Conservation (phyloP, 2,888 invertebrate species). For the Linnaemya vulpina region DNA sequence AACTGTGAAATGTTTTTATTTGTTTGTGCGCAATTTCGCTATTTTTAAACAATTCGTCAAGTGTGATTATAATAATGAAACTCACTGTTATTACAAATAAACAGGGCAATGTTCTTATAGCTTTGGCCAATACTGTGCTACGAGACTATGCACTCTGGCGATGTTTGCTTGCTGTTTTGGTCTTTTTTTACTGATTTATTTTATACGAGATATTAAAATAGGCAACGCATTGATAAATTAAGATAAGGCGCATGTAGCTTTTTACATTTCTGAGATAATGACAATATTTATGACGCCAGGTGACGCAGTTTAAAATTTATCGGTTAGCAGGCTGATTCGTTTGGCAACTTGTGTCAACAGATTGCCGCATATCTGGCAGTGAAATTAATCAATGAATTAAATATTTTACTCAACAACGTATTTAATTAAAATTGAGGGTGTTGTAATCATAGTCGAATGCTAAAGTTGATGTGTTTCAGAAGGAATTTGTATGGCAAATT, state of each 20-base stretch:
- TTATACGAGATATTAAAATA: too few relatives aligned
- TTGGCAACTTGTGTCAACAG: background rate
- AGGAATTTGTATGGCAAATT: too few relatives aligned
- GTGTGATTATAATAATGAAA: background rate
- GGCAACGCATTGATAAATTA: too few relatives aligned
- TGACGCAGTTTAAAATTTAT: background rate
- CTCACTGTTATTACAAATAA: slow-evolving; percentile 1
- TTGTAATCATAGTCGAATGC: too few relatives aligned
- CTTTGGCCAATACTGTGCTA: slow-evolving; percentile 10
- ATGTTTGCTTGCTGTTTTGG: background rate
- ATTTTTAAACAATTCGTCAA: slow-evolving; percentile 37
- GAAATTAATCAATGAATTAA: background rate
- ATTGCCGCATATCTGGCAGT: slow-evolving; percentile 8
- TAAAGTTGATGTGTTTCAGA: too few relatives aligned
- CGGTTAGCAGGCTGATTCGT: background rate
- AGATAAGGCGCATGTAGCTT: too few relatives aligned
- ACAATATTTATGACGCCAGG: background rate
- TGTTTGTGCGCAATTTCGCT: slow-evolving; percentile 35
- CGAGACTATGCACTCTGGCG: background rate
- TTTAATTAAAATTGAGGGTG: too few relatives aligned
- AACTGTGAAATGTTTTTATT: slow-evolving; percentile 11
- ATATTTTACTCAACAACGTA: background rate
- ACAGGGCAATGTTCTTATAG: background rate
- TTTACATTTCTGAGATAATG: background rate
- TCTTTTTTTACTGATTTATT: too few relatives aligned